These are phyloP conservation scores for Ictidomys tridecemlineatus DNA, from an alignment of 2,113 vertebrate species.

Conservation along the genomic window DNA sequence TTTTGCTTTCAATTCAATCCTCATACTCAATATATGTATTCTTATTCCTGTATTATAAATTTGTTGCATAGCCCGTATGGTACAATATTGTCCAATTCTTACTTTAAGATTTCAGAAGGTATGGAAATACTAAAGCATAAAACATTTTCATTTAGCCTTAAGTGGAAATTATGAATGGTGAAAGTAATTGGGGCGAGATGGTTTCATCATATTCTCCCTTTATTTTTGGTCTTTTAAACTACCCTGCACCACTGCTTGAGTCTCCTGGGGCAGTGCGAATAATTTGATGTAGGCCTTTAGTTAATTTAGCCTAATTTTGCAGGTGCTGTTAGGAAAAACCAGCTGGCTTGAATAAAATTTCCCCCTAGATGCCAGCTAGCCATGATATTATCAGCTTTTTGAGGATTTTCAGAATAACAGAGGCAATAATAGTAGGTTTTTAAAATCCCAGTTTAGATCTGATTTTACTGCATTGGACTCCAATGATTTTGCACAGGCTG, in stretches of 20 bases:
- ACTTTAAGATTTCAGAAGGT: slow-evolving; percentile 22
- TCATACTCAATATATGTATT: not conserved
- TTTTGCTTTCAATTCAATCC: not conserved
- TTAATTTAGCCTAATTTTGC: slow-evolving; percentile 73
- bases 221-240: slow-evolving; percentile 58
- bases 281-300: slow-evolving; percentile 60
- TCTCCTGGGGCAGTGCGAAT: slow-evolving; percentile 54
- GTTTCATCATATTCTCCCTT: slow-evolving; percentile 56
- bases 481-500: slow-evolving; percentile 58
- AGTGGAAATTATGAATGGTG: slow-evolving; percentile 1
- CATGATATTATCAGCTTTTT: slow-evolving; percentile 70
- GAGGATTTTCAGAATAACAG: slow-evolving; percentile 67
- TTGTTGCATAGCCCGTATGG: not conserved
- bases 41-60: not conserved
- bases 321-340: slow-evolving; percentile 73
- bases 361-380: slow-evolving; percentile 59
- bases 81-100: not conserved
- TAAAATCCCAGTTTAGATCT: slow-evolving; percentile 60
- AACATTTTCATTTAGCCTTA: slow-evolving; percentile 37
- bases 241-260: slow-evolving; percentile 1
- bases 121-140: slow-evolving; percentile 37
- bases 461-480: slow-evolving; percentile 59
- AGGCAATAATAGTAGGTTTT: slow-evolving; percentile 77
- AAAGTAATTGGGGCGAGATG: slow-evolving; percentile 53
- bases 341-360: slow-evolving; percentile 75